Percentiles rank a stretch among this genome's conserved stretches.
These are phyloP conservation scores for Anagrus nilaparvatae DNA, from an alignment of 1,140 invertebrate species.

Conservation along the genomic window DNA sequence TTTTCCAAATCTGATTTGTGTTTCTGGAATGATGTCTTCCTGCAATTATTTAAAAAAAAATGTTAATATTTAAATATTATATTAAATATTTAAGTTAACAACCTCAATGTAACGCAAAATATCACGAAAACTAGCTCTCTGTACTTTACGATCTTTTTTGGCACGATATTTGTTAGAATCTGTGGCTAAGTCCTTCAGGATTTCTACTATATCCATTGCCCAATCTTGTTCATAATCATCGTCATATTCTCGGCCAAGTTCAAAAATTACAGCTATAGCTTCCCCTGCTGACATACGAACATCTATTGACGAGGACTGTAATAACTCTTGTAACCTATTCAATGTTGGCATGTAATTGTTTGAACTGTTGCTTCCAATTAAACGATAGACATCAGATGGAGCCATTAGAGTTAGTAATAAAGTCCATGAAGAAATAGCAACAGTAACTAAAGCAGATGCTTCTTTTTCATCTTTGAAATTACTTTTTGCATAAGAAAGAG, in stretches of 20 bases:
- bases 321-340: constrained; percentile 51
- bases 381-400: constrained; percentile 49
- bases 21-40: constrained; percentile 61
- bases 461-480: constrained; percentile 60
- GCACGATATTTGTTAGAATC: constrained; percentile 90
- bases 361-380: constrained; percentile 33
- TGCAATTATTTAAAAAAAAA: constrained; percentile 32
- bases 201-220: constrained; percentile 45
- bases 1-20: constrained; percentile 63
- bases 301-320: constrained; percentile 70
- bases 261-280: constrained; percentile 76
- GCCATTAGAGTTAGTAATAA: constrained; percentile 71
- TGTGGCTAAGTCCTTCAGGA: constrained; percentile 69
- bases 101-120: constrained; percentile 59
- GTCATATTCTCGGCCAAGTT: constrained; percentile 60
- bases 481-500: constrained; percentile 69
- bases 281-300: constrained; percentile 83
- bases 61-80: neutral
- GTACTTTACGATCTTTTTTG: constrained; percentile 86
- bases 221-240: constrained; percentile 53
- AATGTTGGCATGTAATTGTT: constrained; percentile 47
- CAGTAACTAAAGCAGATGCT: constrained; percentile 55
- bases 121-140: constrained; percentile 85
- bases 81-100: constrained; percentile 7
- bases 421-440: constrained; percentile 76